These are phyloP conservation scores for Enteromius treurensis DNA, from an alignment of 2,797 vertebrate species.

Conservation along the genomic window DNA sequence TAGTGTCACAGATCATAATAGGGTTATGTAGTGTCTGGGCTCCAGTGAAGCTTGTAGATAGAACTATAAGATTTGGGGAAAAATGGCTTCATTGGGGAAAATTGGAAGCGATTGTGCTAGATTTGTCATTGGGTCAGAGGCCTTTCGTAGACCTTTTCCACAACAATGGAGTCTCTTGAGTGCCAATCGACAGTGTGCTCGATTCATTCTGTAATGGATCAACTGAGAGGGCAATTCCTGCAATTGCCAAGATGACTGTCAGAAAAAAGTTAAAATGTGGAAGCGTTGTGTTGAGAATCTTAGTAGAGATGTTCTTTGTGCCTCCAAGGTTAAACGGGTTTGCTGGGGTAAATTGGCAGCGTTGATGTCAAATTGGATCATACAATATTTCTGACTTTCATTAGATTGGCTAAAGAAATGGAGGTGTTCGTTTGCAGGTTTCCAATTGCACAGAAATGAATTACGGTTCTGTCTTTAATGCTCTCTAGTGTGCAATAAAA, in stretches of 20 bases:
- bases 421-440: constrained; percentile 60
- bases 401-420: constrained; percentile 64
- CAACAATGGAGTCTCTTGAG: constrained; percentile 52
- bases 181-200: constrained; percentile 40
- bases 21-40: constrained; percentile 27
- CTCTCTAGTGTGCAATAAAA: constrained; percentile 46
- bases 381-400: constrained; percentile 42
- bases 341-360: constrained; percentile 31
- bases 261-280: constrained; percentile 13
- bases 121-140: constrained; percentile 34
- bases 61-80: not conserved
- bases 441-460: constrained; percentile 67
- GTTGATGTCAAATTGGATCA: constrained; percentile 60
- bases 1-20: constrained; percentile 26
- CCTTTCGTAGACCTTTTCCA: constrained; percentile 31
- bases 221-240: constrained; percentile 29
- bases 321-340: constrained; percentile 37
- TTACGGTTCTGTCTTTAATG: constrained; percentile 57
- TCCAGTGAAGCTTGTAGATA: constrained; percentile 18
- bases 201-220: constrained; percentile 44
- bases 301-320: constrained; percentile 37
- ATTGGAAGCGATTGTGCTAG: constrained; percentile 23
- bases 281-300: constrained; percentile 4
- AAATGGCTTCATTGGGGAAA: constrained; percentile 44
- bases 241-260: constrained; percentile 46